phyloP scores from a whole-genome alignment of 2,113 vertebrate species.

The Chlorodrepanis virens region DNA sequence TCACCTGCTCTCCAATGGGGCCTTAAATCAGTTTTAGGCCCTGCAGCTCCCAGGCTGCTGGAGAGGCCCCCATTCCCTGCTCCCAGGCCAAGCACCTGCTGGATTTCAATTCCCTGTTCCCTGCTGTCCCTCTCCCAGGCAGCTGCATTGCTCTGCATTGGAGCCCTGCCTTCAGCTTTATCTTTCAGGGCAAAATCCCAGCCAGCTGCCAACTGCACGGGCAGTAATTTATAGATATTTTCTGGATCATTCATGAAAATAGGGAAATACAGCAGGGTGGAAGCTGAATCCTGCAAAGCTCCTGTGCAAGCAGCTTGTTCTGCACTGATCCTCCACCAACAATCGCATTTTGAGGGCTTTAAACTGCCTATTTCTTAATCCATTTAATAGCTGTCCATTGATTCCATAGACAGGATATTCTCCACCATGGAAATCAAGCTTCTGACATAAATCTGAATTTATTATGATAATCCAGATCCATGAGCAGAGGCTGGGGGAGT shows the following conservation, averaged over 20 bases:
- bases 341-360: background rate
- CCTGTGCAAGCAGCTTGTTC: background rate
- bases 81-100: background rate
- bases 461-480: background rate
- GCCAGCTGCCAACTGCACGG: background rate
- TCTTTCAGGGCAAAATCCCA: background rate
- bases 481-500: background rate
- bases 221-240: background rate
- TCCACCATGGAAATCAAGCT: background rate
- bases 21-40: background rate
- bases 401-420: background rate
- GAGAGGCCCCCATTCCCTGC: background rate
- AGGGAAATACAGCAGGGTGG: background rate
- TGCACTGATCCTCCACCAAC: background rate
- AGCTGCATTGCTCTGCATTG: background rate
- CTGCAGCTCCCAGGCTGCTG: background rate
- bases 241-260: background rate
- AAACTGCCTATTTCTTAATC: conserved; percentile 23
- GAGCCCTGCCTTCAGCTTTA: background rate
- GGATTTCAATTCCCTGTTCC: background rate
- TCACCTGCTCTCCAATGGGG: background rate
- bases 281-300: background rate
- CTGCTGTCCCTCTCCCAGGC: background rate
- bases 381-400: conserved; percentile 30
- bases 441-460: background rate